Conservation (phyloP, 2,113 vertebrate species). For the Callopanchax toddi region DNA sequence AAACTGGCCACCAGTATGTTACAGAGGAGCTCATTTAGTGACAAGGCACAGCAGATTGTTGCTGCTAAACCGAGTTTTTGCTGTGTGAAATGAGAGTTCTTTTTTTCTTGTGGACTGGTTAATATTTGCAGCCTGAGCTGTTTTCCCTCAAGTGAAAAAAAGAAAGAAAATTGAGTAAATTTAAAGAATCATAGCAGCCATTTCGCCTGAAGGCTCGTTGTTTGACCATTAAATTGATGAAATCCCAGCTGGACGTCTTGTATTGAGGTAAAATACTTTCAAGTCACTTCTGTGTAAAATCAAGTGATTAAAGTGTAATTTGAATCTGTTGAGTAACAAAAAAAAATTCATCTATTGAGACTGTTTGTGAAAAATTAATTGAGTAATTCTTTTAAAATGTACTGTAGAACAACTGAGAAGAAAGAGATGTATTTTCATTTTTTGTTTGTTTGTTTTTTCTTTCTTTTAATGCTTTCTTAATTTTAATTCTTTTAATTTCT, state of each 20-base stretch:
- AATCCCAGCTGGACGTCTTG: neutral
- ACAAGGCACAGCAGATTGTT: too few relatives aligned
- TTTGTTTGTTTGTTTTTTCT: neutral
- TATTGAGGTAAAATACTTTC: conserved; percentile 1
- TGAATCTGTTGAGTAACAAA: neutral
- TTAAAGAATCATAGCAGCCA: conserved; percentile 1
- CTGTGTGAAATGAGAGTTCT: conserved; percentile 6
- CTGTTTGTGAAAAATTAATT: neutral
- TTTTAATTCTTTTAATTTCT: too few relatives aligned
- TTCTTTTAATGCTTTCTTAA: too few relatives aligned
- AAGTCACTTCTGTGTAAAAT: conserved; percentile 4
- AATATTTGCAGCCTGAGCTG: conserved; percentile 32
- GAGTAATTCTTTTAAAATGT: neutral
- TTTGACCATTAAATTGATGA: conserved; percentile 21
- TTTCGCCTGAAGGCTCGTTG: conserved; percentile 8
- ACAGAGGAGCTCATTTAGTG: too few relatives aligned
- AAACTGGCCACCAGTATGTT: too few relatives aligned
- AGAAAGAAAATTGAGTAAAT: neutral
- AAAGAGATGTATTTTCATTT: neutral
- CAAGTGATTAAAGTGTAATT: neutral
- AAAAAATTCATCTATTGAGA: neutral
- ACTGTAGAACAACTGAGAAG: neutral
- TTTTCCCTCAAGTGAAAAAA: conserved; percentile 21
- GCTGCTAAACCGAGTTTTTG: conserved; percentile 2
- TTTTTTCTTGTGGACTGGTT: conserved; percentile 30